Conservation (phyloP, 2,797 vertebrate genomes). For the Neosilurus hyrtlii region DNA sequence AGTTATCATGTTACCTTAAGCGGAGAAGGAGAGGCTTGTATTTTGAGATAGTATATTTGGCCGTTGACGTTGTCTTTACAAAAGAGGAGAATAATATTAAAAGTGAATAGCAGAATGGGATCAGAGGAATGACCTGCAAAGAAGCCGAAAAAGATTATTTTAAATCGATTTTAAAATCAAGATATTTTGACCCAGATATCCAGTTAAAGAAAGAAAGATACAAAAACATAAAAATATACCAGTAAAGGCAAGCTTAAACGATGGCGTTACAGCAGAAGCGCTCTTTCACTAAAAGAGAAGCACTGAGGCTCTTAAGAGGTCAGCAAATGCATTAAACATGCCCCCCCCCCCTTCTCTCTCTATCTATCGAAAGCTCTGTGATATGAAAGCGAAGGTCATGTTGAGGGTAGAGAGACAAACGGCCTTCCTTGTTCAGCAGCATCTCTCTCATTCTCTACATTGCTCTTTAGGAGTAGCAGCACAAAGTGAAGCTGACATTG, state of each 20-base stretch:
- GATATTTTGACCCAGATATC: background rate
- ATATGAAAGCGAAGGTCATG: slow-evolving; percentile 70
- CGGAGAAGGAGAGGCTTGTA: slow-evolving; percentile 3
- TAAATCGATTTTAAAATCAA: background rate
- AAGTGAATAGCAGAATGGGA: slow-evolving; percentile 4
- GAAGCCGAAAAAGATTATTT: slow-evolving; percentile 1
- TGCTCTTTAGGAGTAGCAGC: slow-evolving; percentile 57
- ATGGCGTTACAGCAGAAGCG: slow-evolving; percentile 8
- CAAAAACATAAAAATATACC: background rate
- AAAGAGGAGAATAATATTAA: background rate
- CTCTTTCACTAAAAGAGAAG: slow-evolving; percentile 38
- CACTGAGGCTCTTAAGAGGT: slow-evolving; percentile 41
- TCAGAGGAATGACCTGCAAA: background rate
- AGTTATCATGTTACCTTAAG: slow-evolving; percentile 61
- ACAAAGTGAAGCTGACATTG: slow-evolving; percentile 70
- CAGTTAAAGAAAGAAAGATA: slow-evolving; percentile 2
- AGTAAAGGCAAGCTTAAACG: slow-evolving; percentile 19
- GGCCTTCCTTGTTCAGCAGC: slow-evolving; percentile 72
- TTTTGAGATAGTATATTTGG: background rate
- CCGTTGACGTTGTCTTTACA: background rate
- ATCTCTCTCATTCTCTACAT: slow-evolving; percentile 62
- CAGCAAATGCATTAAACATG: slow-evolving; percentile 31
- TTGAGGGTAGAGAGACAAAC: slow-evolving; percentile 70
- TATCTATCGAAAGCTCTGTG: slow-evolving; percentile 62
- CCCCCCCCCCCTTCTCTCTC: slow-evolving; percentile 40